Conservation (phyloP, 2,113 vertebrate species). For the Sturnus vulgaris region DNA sequence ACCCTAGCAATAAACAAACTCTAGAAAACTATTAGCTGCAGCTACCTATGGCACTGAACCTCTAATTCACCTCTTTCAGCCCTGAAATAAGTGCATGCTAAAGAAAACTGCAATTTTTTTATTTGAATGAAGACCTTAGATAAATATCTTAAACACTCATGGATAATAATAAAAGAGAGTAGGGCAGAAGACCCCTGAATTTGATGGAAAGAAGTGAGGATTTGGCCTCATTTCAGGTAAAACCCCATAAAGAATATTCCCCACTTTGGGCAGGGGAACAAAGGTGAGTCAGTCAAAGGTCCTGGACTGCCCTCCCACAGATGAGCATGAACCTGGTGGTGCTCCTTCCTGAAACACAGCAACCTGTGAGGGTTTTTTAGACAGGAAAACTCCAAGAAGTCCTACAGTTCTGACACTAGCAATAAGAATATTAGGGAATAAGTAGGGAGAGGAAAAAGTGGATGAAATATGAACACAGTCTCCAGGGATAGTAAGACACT, state of each 20-base stretch:
- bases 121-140: not conserved
- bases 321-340: rapidly evolving
- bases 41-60: not conserved
- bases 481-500: not conserved
- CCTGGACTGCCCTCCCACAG: rapidly evolving
- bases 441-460: not conserved
- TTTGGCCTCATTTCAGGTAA: not conserved
- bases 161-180: not conserved
- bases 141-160: not conserved
- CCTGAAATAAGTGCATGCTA: not conserved
- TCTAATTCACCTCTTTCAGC: not conserved
- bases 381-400: not conserved
- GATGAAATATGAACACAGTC: not conserved
- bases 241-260: rapidly evolving
- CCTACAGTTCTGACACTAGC: not conserved
- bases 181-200: not conserved
- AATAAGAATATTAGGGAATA: not conserved
- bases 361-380: rapidly evolving
- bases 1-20: not conserved
- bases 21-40: not conserved
- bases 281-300: not conserved
- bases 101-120: not conserved
- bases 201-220: not conserved
- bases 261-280: not conserved
- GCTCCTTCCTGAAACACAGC: not conserved